Conservation (phyloP, 2,888 invertebrate genomes). For the Vannuccia rotundouncinata region DNA sequence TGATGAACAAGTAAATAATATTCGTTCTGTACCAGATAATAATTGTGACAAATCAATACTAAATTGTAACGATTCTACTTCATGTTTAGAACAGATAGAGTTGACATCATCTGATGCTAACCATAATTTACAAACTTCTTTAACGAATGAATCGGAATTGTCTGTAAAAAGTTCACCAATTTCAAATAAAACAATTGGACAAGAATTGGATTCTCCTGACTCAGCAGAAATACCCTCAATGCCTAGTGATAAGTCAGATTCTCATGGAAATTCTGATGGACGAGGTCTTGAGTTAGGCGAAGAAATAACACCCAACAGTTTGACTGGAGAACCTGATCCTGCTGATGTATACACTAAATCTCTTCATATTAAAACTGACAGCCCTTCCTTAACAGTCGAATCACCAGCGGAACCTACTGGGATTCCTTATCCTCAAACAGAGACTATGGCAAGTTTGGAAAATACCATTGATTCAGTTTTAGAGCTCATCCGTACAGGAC, state of each 20-base stretch:
- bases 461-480: not conserved
- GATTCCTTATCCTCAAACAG: not conserved
- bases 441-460: conserved; percentile 6
- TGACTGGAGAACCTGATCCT: not conserved
- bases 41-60: not conserved
- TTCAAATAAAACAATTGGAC: conserved; percentile 4
- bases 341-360: not conserved
- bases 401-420: not conserved
- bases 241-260: conserved; percentile 21
- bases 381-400: not conserved
- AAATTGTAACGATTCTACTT: not conserved
- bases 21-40: not conserved
- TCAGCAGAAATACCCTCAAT: not conserved
- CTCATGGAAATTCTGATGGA: conserved; percentile 1
- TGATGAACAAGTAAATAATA: not conserved
- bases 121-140: not conserved
- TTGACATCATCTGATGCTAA: not conserved
- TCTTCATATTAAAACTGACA: not conserved
- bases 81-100: not conserved
- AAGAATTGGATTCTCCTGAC: conserved; percentile 2
- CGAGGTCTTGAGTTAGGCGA: not conserved
- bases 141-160: not conserved
- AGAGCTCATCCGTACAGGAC: not conserved
- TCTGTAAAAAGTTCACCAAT: conserved; percentile 2
- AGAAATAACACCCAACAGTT: not conserved